Conservation (phyloP, 2,888 invertebrate species). For the Temnothorax ravouxi region DNA sequence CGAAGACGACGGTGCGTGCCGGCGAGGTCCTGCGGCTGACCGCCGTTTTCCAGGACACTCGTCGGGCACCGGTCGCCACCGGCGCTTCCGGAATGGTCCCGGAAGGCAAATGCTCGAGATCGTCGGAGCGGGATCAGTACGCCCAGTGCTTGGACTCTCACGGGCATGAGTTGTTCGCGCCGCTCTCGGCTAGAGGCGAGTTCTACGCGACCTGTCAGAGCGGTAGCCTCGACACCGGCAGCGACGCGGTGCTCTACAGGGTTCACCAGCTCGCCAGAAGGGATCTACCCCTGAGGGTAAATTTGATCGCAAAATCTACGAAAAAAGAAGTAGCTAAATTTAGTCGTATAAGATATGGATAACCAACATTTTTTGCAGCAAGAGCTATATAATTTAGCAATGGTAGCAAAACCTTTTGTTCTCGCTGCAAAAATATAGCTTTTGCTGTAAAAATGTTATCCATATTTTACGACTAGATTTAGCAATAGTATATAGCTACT, state of each 20-base stretch:
- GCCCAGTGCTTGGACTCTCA: constrained; percentile 87
- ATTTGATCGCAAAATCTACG: background rate
- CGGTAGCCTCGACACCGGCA: constrained; percentile 85
- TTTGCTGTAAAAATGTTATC: too few relatives aligned
- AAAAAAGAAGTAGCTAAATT: too few relatives aligned
- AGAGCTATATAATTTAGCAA: too few relatives aligned
- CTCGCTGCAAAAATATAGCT: too few relatives aligned
- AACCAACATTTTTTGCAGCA: too few relatives aligned
- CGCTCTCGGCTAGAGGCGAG: constrained; percentile 87
- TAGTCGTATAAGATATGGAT: too few relatives aligned
- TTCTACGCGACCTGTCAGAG: constrained; percentile 87
- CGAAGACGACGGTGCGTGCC: constrained; percentile 86
- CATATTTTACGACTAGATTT: too few relatives aligned
- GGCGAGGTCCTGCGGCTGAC: constrained; percentile 87
- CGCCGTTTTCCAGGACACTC: constrained; percentile 88
- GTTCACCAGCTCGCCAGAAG: constrained; percentile 86
- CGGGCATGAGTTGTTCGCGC: constrained; percentile 86
- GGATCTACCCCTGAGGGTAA: constrained; percentile 86
- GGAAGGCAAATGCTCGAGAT: constrained; percentile 84
- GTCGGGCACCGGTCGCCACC: constrained; percentile 81
- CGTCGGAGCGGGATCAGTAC: constrained; percentile 86
- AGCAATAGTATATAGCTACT: too few relatives aligned
- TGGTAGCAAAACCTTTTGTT: too few relatives aligned
- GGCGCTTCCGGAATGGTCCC: constrained; percentile 81
- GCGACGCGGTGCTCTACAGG: constrained; percentile 86